Evolutionary conservation across 2,113 vertebrate genomes (phyloP).

Genomic region (Australoheros scitulus): DNA sequence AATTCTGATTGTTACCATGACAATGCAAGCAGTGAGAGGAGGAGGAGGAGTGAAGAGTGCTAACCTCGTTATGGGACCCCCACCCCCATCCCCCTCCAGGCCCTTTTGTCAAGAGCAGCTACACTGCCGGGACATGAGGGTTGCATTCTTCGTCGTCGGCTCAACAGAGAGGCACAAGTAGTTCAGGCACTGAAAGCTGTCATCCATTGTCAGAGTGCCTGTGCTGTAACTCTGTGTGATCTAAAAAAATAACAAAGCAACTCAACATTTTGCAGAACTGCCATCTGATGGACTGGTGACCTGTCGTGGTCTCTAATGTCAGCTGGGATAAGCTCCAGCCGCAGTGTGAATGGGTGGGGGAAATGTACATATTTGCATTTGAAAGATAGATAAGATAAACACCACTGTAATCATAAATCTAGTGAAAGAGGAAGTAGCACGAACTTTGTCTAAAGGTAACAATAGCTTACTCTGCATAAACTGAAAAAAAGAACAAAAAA

Average conservation of each 20-base stretch:
- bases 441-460: too few species aligned
- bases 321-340: background rate
- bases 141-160: background rate
- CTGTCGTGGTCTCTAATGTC: background rate
- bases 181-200: background rate
- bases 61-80: constrained; percentile 53
- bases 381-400: background rate
- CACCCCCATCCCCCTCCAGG: background rate
- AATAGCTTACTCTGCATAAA: too few species aligned
- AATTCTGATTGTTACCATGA: constrained; percentile 63
- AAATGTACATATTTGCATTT: background rate
- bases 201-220: background rate
- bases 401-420: background rate
- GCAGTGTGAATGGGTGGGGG: background rate
- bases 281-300: background rate
- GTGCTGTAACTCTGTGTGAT: background rate
- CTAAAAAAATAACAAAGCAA: background rate
- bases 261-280: background rate
- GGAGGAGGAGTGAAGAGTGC: constrained; percentile 24
- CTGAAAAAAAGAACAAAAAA: too few species aligned
- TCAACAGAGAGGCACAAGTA: background rate
- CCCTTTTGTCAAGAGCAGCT: constrained; percentile 34
- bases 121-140: constrained; percentile 18
- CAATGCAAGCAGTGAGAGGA: constrained; percentile 35
- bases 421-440: background rate